Conservation (phyloP, 2,888 invertebrate species). For the Pollenia labialis region DNA sequence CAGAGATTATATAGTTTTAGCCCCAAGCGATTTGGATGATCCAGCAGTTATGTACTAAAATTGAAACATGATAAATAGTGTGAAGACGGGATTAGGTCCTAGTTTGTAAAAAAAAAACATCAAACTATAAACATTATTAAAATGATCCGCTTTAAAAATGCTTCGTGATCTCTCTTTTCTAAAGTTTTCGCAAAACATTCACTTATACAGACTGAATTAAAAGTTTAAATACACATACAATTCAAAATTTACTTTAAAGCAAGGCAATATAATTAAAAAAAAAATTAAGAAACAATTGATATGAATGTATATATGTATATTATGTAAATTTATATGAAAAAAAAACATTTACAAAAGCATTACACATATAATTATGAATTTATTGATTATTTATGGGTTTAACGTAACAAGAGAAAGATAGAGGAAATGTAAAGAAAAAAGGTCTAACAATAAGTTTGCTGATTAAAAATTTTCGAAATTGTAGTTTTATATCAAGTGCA, state of each 20-base stretch:
- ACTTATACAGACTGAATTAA: conserved; percentile 6
- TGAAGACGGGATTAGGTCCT: no score
- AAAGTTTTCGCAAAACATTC: conserved; percentile 16
- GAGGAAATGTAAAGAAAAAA: neutral
- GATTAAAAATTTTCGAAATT: conserved; percentile 30
- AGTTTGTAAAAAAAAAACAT: no score
- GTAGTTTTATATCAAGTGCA: conserved; percentile 33
- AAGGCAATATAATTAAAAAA: conserved; percentile 25
- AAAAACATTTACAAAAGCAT: conserved; percentile 68
- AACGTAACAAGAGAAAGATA: conserved; percentile 28
- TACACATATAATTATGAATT: conserved; percentile 58
- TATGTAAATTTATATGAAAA: conserved; percentile 38
- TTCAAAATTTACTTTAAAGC: conserved; percentile 23
- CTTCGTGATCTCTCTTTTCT: conserved; percentile 24
- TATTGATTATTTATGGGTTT: conserved; percentile 32
- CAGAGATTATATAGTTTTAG: no score
- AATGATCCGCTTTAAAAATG: conserved; percentile 42
- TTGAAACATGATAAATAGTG: no score
- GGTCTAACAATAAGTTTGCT: conserved; percentile 8
- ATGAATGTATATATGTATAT: neutral
- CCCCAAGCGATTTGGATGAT: no score
- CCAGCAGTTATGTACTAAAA: no score
- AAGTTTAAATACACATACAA: neutral
- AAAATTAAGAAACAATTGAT: neutral
- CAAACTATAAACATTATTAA: neutral